Base-by-base conservation (phyloP, 1,140 invertebrate species). In the Drosophila dunni region DNA sequence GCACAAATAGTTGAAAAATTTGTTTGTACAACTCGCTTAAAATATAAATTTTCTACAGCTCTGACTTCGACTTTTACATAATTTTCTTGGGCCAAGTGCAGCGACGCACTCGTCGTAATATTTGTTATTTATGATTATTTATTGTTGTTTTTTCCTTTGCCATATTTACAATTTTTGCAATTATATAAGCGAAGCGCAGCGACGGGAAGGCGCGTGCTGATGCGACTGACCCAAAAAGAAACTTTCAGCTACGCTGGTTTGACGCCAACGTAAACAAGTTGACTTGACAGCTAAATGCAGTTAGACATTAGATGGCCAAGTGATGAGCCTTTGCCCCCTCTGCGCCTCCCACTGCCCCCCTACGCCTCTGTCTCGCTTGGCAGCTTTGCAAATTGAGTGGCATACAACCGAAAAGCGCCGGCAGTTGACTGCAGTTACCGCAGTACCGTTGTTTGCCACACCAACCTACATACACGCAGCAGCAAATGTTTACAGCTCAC, bases 181-280 rank as follows among this genome's bases (percentile, higher is more conserved):
- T 85, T 86, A 84, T 80, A 85, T 85, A 84, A 80, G 78, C 46
- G 79, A 53, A 57, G 68, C 68, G 66, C 68, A 69, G 82, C 67
- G 56, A 36, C 69, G 57, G 70, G 56, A 53, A 72, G 57, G 70
- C 83, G 82, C 82, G 82, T 88, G 82, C 79, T 81, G 33, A 66
- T 72, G 73, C 77, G 73, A 33, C 48, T 83, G 82, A 86, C 82
- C 82, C 61, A 86, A 88, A 86, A 88, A 86, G n/a, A 42, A 29
- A 64, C 60, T 61, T 45, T 38, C 7, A 20, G 68, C 81, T 70
- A 78, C 80, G 80, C 72, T 79, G 65, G 80, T 20, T 79, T 73
- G 83, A 86, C 83, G 82, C 83, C 82, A 82, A 86, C 73, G 73
- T 89, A 88, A 88, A 88, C 83, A 89, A 80, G 76, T 88, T 78